A percentile compares a stretch with the other conserved stretches of the same genome.
phyloP scores from a whole-genome alignment of 2,888 invertebrate species.

The Eristalinus aeneus region DNA sequence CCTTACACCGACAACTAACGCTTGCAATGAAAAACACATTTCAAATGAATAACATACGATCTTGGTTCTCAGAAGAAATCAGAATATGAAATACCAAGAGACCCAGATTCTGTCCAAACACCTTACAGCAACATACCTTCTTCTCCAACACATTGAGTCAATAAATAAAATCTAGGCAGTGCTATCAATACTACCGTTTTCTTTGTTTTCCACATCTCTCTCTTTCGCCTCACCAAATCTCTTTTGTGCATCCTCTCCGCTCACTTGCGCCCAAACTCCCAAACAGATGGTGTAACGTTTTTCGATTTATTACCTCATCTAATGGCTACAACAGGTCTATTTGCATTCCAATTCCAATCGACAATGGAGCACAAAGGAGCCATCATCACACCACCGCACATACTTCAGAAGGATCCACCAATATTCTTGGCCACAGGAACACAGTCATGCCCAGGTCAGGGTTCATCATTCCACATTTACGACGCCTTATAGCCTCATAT shows the following conservation, averaged over 20 bases:
- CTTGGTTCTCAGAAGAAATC: too few species aligned
- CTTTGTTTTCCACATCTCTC: background rate
- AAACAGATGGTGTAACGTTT: conserved; percentile 24
- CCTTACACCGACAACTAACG: too few species aligned
- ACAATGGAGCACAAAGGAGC: conserved; percentile 26
- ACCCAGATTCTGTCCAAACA: background rate
- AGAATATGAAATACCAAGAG: too few species aligned
- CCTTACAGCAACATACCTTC: background rate
- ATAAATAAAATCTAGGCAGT: background rate
- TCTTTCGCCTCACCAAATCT: conserved; percentile 9
- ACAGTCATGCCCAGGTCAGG: background rate
- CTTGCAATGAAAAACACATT: too few species aligned
- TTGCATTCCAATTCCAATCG: conserved; percentile 65
- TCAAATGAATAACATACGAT: too few species aligned
- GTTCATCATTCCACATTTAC: conserved; percentile 55
- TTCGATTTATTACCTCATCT: conserved; percentile 64
- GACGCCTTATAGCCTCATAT: conserved; percentile 54
- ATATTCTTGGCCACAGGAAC: background rate
- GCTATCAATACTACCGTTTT: background rate
- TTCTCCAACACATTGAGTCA: background rate
- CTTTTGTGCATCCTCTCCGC: background rate
- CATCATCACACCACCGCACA: background rate
- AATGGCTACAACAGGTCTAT: conserved; percentile 60
- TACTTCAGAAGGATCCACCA: background rate
- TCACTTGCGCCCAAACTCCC: background rate